Base-by-base conservation (phyloP, 2,888 invertebrate species). In the Leucoptera coffeella region DNA sequence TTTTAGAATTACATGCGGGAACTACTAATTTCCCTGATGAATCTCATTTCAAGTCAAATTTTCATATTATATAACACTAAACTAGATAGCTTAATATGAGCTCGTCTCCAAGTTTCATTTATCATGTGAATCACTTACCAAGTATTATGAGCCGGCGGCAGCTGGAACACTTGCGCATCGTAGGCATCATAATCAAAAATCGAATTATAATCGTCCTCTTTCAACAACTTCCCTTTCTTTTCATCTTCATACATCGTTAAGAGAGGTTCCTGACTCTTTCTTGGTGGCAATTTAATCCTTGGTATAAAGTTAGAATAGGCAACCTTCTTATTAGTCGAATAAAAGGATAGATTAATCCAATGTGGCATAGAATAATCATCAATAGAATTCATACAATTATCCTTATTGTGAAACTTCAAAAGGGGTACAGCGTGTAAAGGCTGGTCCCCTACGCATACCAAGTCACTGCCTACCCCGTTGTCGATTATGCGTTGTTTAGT, bases 401-500 rank as follows among this genome's bases (percentile, higher is more conserved):
- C 89, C 58, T 92, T 93, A 45, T 91, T 93, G 49, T 93, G 92
- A 53, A 94, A 94, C 77, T 92, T 96, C 14, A 99, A 76, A 30
- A 99, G 59, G 0, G 99, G 99, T 0, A 99, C 97, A 3, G 96
- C 97, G 58, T 99, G 97, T 26, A 99, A 64, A 0, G 99, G 99
- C 50, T 99, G 97, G 53, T 99, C 97, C 3, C 99, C 99, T 12
- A 97, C 89, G 53, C 96, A 97, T 4, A 97, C 96, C 36, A 99
- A 74, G 60, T 97, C 96, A 52, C 93, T 93, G 11, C 94, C 94
- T 9, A 95, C 93, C 27, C 99, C 99, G 52, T 96, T 95, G 56
- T 99, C 99, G 37, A 99, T 97, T 38, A 97, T 91, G 34, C 97
- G 74, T 57, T 99, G 97, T 60, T 99, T 99, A 0, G 99, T 99